Base-by-base conservation (phyloP, 2,888 invertebrate genomes). In the Pollenia labialis region DNA sequence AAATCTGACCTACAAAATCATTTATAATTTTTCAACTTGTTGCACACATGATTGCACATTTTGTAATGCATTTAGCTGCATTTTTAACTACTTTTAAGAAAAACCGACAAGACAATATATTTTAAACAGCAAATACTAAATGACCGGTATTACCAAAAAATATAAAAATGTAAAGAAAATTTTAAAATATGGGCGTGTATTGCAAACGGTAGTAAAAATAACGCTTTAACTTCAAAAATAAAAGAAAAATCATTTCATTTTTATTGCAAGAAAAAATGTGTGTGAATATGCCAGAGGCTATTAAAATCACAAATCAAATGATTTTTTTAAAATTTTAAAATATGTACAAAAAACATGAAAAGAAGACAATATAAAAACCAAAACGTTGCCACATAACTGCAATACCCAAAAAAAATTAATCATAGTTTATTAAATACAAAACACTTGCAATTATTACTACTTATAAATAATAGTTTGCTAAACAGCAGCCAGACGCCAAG, bases 221-320 rank as follows among this genome's bases (percentile, higher is more conserved):
- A 64, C 79, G 68, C 85, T 79, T 81, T 42, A 69, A 50, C 23
- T 18, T 50, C 58, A 60, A 80, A 23, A 18, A 18, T 23, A 16
- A 72, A 40, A 44, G 18, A 68, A 66, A 74, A 1, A 50, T 81
- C 32, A 54, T 56, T 66, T 44, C 18, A 18, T 32, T 52, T 52
- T 52, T 18, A 8, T 12, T 4, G 6, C 7, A 60, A 71, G 16
- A 58, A 75, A 58, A 52, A 75, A 68, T 74, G 66, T 83, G 85
- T 87, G 85, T 68, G 82, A 87, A 87, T 80, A 85, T 85, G 87
- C 87, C 87, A 85, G 74, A 85, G 80, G 85, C 81, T 72, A 48
- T 87, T 87, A 23, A 74, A 87, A 81, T 84, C 81, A 74, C 84
- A 81, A 87, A 81, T 77, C 81, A 84, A 77, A 84, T 80, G 56